phyloP scores from a whole-genome alignment of 2,113 vertebrate species.

The Cettia cetti region DNA sequence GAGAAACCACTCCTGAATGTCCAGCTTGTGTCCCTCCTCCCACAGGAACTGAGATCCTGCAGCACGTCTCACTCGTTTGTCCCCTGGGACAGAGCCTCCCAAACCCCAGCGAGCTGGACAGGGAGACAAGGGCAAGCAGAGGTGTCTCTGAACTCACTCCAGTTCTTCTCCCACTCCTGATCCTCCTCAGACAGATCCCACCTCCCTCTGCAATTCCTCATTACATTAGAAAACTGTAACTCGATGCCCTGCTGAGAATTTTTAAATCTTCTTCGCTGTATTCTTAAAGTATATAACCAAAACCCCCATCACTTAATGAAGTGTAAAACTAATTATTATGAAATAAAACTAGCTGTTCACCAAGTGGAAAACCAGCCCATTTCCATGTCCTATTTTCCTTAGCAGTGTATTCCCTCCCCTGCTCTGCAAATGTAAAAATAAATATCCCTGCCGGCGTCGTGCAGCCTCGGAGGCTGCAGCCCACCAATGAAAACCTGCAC shows the following conservation, averaged over 20 bases:
- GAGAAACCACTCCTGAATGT: rapidly evolving
- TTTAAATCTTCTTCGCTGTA: neutral
- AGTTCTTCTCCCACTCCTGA: neutral
- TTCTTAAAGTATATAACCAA: slow-evolving; percentile 8
- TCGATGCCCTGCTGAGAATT: neutral
- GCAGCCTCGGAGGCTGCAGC: slow-evolving; percentile 43
- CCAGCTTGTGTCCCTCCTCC: neutral
- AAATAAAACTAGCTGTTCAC: slow-evolving; percentile 62
- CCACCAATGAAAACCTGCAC: slow-evolving; percentile 58
- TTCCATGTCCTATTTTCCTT: slow-evolving; percentile 62
- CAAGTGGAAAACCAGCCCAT: slow-evolving; percentile 55
- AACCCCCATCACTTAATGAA: slow-evolving; percentile 47
- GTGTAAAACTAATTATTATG: slow-evolving; percentile 72
- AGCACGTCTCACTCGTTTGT: neutral
- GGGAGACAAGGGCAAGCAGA: neutral
- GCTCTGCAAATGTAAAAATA: slow-evolving; percentile 58
- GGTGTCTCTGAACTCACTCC: neutral
- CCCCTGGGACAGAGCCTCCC: neutral
- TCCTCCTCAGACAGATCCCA: neutral
- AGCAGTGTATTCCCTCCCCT: slow-evolving; percentile 35
- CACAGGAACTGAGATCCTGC: neutral
- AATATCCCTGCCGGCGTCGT: slow-evolving; percentile 43
- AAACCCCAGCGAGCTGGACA: rapidly evolving
- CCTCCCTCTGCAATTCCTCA: neutral
- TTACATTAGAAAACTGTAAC: neutral